These are phyloP conservation scores for Melanerpes aurifrons DNA, from an alignment of 2,113 vertebrate species.

Conservation along the genomic window DNA sequence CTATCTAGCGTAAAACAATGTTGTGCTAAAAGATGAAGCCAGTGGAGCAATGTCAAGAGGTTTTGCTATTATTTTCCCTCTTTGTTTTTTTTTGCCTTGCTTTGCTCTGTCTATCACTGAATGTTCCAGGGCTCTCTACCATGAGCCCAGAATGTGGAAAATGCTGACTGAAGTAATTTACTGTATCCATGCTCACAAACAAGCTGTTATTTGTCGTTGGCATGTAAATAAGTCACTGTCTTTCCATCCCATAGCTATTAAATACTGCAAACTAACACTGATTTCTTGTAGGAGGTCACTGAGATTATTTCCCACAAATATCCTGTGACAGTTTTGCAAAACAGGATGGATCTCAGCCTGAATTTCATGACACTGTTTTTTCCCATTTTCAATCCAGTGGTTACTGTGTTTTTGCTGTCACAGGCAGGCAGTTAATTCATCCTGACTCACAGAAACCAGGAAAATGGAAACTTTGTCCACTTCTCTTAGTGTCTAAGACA, in stretches of 20 bases:
- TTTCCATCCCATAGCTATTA: neutral
- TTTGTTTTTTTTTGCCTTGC: slow-evolving; percentile 30
- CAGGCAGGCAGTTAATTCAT: neutral
- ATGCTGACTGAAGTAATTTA: neutral
- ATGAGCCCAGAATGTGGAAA: neutral
- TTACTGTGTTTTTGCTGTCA: neutral
- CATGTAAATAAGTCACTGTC: slow-evolving; percentile 3
- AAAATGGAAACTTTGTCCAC: neutral
- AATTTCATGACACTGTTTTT: slow-evolving; percentile 4
- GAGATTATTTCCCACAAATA: slow-evolving; percentile 34
- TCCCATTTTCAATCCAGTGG: neutral
- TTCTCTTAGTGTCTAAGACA: neutral
- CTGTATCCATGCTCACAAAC: neutral
- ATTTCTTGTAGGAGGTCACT: slow-evolving; percentile 3
- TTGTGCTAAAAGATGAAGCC: neutral
- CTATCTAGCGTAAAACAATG: neutral
- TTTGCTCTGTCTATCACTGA: neutral
- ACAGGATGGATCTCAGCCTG: slow-evolving; percentile 39
- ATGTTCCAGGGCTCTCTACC: slow-evolving; percentile 37
- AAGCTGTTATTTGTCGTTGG: neutral
- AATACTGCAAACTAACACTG: neutral
- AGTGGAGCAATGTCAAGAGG: neutral
- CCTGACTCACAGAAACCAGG: neutral
- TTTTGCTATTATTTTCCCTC: slow-evolving; percentile 19
- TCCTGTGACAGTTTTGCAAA: slow-evolving; percentile 9